Base-by-base conservation (phyloP, 2,113 vertebrate genomes). In the Pluvialis apricaria region DNA sequence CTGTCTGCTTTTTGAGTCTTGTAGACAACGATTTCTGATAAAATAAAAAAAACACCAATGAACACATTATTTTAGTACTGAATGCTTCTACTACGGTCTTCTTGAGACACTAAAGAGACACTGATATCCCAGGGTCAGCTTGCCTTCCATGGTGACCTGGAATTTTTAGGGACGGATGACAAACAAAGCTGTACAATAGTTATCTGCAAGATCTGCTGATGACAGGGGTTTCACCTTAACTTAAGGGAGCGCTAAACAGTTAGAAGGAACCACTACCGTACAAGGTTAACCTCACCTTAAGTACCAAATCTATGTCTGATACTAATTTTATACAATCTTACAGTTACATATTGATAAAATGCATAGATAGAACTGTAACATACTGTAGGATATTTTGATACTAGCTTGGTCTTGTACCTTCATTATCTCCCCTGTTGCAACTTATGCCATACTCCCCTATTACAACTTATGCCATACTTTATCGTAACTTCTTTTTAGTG, bases 131-230 rank as follows among this genome's bases (percentile, higher is more conserved):
- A 73, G 16, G 16, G 11, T 15, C 44, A 38, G 20, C 7, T 17
- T 61, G 40, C 34, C 16, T 45, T 45, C 5, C 1, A 6, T 2
- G 3, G 22, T 3, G 0, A 65, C 28, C 36, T 47, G 15, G 31
- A 82, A 75, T 47, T 89, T 26, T 51, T 69, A 45, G 5, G 26
- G 36, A 38, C 3, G 10, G 29, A 61, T 45, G 8, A 70, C 32
- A 25, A 60, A 70, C 32, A 32, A 65, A 71, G 25, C 3, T 51
- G 15, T 40, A 73, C 14, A 69, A 29, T 0, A 52, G 4, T 28
- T 28, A 82, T 5, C 31, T 55, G 29, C 32, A 88, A 60, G 17
- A 65, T 52, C 42, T 72, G 40, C 47, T 45, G 22, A 31, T 20
- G 51, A 60, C 20, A 60, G 4, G 20, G 14, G 5, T 31, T 76